These are phyloP conservation scores for Baccha elongata DNA, from an alignment of 2,888 invertebrate species.

Conservation along the genomic window DNA sequence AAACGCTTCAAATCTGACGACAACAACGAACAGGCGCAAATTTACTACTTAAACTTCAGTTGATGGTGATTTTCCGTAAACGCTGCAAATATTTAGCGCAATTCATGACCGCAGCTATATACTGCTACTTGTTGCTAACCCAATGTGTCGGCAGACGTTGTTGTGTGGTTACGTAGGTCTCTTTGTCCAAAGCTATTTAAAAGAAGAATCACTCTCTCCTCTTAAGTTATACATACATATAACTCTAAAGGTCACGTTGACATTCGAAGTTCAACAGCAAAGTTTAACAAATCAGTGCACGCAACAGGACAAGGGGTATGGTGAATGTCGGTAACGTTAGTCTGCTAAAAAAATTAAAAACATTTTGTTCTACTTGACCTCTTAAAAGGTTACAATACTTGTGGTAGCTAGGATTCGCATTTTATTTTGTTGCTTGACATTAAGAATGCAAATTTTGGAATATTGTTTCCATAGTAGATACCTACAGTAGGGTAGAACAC, in stretches of 20 bases:
- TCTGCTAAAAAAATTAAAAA: constrained; percentile 10
- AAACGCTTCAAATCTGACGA: constrained; percentile 9
- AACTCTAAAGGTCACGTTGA: constrained; percentile 48
- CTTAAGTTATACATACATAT: too few species aligned
- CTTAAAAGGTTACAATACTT: constrained; percentile 33
- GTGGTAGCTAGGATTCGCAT: constrained; percentile 1
- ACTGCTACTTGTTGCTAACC: constrained; percentile 41
- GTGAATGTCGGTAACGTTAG: too few species aligned
- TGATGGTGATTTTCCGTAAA: constrained; percentile 32
- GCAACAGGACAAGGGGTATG: constrained; percentile 50
- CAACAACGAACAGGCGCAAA: constrained; percentile 1
- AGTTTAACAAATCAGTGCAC: constrained; percentile 25
- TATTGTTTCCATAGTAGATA: constrained; percentile 9
- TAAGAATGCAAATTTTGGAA: constrained; percentile 52
- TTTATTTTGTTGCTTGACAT: background rate
- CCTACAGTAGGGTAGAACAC: too few species aligned
- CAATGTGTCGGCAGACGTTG: constrained; percentile 1
- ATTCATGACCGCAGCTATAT: constrained; percentile 2
- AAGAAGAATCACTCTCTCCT: background rate
- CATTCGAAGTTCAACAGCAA: constrained; percentile 39
- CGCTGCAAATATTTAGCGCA: constrained; percentile 43
- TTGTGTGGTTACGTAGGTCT: background rate
- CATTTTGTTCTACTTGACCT: constrained; percentile 65
- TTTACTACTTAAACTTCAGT: constrained; percentile 13
- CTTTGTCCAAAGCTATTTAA: constrained; percentile 6